Conservation (phyloP, 2,797 vertebrate genomes). For the Mormyrops attenuatus region DNA sequence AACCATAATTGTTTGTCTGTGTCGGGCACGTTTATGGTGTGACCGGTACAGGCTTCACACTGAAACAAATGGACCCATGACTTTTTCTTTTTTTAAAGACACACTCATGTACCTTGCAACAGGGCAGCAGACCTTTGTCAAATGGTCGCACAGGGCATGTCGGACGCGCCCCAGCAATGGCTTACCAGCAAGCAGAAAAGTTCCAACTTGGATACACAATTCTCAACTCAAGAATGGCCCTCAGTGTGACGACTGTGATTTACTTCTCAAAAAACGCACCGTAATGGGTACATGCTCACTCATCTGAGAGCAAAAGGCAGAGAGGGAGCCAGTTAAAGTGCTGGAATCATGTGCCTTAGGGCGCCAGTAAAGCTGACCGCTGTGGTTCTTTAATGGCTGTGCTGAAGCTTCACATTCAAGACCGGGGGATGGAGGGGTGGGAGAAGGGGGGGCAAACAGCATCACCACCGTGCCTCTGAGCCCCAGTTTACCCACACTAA, state of each 20-base stretch:
- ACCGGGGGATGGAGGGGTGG: not conserved
- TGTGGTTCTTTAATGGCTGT: not conserved
- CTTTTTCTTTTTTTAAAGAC: not conserved
- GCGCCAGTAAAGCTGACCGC: not conserved
- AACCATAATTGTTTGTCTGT: not conserved
- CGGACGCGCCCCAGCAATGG: not conserved
- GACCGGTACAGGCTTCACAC: not conserved
- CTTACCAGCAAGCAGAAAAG: not conserved
- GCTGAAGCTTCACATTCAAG: not conserved
- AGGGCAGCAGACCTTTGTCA: not conserved
- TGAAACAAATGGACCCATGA: not conserved
- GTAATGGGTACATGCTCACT: not conserved
- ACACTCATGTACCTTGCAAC: not conserved
- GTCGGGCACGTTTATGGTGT: not conserved
- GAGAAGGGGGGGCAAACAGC: not conserved
- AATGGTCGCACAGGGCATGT: not conserved
- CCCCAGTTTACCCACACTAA: not conserved
- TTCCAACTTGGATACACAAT: not conserved
- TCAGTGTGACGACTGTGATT: not conserved
- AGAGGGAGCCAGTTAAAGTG: not conserved
- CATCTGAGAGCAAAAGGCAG: not conserved
- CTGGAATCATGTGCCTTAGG: not conserved
- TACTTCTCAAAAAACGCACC: not conserved
- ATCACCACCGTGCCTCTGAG: not conserved
- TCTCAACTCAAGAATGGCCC: not conserved